Base-by-base conservation (phyloP, 2,888 invertebrate species). In the Acanthacorydalis orientalis region DNA sequence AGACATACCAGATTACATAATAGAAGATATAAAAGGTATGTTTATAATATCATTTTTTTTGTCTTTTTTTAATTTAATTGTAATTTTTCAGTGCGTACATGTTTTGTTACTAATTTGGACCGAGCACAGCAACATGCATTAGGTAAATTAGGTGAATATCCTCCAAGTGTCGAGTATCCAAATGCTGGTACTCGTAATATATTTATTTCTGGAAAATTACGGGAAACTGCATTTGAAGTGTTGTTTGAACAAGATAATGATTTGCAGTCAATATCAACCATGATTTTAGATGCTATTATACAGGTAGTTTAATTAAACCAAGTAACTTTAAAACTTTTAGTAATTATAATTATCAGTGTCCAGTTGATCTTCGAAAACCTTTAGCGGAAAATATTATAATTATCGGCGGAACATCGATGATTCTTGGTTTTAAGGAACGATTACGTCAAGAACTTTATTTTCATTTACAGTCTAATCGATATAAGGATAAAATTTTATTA, bases 211-310 rank as follows among this genome's bases (percentile, higher is more conserved):
- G 79, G 89, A 12, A 68, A 68, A 52, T 67, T 86, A 1, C 74
- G 95, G 37, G 93, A 93, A 67, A 76, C 78, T 23, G 79, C 83
- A 1, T 85, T 80, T 56, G 95, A 95, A 72, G 68, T 84, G 42
- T 68, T 95, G 58, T 95, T 93, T 70, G 79, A 83, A 57, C 75
- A 82, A 55, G 91, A 89, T 67, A 80, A 78, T 63, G 89, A 90
- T 56, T 78, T 81, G 54, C 72, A 84, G 48, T 83, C 90, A 47
- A 65, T 96, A 51, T 77, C 88, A 0, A 86, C 89, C 53, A 78
- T 91, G 66, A 77, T 96, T 55, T 68, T 96, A 49, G 84, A 92
- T 64, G 75, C 88, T 46, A 77, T 93, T 50, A 59, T 82, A 41
- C 75, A 75, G 70, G 78, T 77, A 60, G 52, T 15, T 10, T 37